Conservation (phyloP, 2,113 vertebrate genomes). For the Dryoscopus gambensis region DNA sequence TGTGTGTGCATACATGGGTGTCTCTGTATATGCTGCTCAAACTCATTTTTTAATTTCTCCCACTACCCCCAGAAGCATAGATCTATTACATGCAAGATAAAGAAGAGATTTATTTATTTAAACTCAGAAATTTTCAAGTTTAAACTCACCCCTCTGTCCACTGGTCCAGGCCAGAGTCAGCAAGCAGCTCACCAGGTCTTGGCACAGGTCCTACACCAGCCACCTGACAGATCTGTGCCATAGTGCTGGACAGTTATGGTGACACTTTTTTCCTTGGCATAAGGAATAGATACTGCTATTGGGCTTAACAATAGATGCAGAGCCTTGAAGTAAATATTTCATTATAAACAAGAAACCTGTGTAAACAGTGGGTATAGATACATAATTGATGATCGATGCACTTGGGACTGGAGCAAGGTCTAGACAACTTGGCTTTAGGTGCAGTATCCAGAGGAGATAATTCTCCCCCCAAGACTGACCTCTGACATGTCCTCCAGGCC, state of each 20-base stretch:
- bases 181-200: not conserved
- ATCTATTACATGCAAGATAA: not conserved
- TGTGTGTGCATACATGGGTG: not conserved
- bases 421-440: not conserved
- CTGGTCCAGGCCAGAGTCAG: not conserved
- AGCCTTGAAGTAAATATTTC: constrained; percentile 44
- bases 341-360: constrained; percentile 32
- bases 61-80: not conserved
- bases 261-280: not conserved
- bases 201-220: not conserved
- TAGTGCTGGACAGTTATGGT: not conserved
- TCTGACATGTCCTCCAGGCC: not conserved
- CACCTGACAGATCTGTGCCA: not conserved
- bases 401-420: not conserved
- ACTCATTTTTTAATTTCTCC: not conserved
- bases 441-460: not conserved
- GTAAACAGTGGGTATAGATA: constrained; percentile 19
- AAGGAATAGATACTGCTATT: not conserved
- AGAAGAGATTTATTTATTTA: not conserved
- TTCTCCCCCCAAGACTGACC: not conserved
- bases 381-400: constrained; percentile 20
- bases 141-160: not conserved
- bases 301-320: not conserved
- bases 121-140: not conserved
- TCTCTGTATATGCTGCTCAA: not conserved